A percentile compares a stretch with the other conserved stretches of the same genome.
Evolutionary conservation across 2,797 vertebrate genomes (phyloP).

Genomic region (Dendrocincla tyrannina): DNA sequence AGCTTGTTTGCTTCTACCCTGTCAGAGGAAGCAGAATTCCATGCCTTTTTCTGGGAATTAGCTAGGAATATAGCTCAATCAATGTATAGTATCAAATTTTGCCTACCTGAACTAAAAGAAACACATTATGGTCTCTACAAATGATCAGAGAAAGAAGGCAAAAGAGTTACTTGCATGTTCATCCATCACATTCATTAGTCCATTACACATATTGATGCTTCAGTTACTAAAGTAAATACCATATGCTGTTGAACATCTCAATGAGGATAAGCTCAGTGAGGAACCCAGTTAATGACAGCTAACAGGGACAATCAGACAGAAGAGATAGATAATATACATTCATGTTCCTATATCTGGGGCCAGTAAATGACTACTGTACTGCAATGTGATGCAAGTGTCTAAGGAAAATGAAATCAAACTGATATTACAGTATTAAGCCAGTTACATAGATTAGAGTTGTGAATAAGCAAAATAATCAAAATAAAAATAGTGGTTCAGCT

Average conservation of each 20-base stretch:
- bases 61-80: not conserved
- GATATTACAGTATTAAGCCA: not conserved
- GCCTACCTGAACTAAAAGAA: not conserved
- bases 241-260: not conserved
- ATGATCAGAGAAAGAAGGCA: not conserved
- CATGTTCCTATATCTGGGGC: not conserved
- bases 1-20: not conserved
- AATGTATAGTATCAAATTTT: not conserved
- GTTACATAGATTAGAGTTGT: not conserved
- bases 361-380: not conserved
- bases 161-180: not conserved
- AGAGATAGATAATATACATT: not conserved
- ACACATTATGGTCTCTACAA: not conserved
- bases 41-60: not conserved
- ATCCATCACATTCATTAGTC: not conserved
- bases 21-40: not conserved
- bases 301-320: not conserved
- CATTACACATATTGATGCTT: not conserved
- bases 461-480: not conserved
- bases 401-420: not conserved
- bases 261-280: not conserved
- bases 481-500: not conserved
- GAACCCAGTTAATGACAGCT: not conserved
- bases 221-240: not conserved
- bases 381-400: not conserved